A percentile compares a stretch with the other conserved stretches of the same genome.
phyloP scores from a whole-genome alignment of 2,113 vertebrate genomes.

The Puma concolor region DNA sequence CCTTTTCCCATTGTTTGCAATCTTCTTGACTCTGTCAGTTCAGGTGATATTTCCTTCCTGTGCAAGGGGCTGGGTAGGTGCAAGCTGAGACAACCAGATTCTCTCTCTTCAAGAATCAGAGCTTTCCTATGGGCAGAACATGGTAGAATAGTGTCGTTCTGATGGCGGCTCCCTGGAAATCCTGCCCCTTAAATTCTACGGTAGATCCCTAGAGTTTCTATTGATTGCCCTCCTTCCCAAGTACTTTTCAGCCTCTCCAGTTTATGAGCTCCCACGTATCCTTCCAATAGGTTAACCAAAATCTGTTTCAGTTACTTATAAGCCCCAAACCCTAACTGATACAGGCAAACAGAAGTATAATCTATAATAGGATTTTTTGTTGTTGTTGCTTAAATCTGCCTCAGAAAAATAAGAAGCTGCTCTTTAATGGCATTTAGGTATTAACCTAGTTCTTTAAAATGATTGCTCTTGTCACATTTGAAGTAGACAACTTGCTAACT shows the following conservation, averaged over 20 bases:
- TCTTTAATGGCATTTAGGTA: slow-evolving; percentile 67
- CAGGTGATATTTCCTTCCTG: background rate
- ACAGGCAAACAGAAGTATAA: slow-evolving; percentile 53
- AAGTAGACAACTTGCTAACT: background rate
- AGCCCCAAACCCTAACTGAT: background rate
- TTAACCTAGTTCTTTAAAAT: slow-evolving; percentile 70
- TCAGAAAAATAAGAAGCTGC: slow-evolving; percentile 73
- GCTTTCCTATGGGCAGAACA: background rate
- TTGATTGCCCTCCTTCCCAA: background rate
- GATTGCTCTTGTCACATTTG: background rate
- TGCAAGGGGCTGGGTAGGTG: background rate
- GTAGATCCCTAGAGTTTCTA: background rate
- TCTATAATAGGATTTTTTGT: slow-evolving; percentile 36
- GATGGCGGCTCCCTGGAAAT: background rate
- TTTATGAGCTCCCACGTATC: background rate
- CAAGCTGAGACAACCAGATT: background rate
- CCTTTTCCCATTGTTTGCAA: background rate
- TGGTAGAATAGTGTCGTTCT: background rate
- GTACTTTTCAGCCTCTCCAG: background rate
- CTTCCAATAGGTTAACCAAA: background rate
- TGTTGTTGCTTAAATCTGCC: slow-evolving; percentile 72
- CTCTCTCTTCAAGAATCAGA: background rate
- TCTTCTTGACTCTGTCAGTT: background rate
- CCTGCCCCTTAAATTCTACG: background rate
- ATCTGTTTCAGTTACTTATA: background rate